Conservation (phyloP, 2,113 vertebrate species). For the Sylvietta virens region DNA sequence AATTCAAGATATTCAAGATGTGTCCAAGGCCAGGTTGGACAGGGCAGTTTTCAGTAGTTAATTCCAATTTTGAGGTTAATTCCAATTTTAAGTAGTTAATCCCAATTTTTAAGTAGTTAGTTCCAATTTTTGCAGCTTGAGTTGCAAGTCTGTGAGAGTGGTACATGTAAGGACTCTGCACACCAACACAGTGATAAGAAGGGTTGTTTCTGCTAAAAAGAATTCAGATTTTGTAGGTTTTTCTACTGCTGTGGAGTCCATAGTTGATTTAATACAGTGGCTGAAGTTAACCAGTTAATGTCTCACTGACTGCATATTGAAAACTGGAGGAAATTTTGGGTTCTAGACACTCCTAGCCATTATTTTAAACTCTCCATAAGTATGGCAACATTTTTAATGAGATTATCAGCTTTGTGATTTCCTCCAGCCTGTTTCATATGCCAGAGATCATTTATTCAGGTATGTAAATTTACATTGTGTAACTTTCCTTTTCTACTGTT, state of each 20-base stretch:
- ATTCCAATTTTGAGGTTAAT: not conserved
- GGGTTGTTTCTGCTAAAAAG: not conserved
- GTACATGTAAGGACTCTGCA: not conserved
- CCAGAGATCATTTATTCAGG: not conserved
- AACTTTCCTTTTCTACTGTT: not conserved
- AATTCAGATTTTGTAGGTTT: not conserved
- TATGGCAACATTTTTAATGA: not conserved
- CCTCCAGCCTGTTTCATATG: not conserved
- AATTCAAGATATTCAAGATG: not conserved
- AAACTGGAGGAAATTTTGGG: not conserved
- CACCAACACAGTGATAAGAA: not conserved
- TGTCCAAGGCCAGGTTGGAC: not conserved
- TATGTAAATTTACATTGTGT: not conserved
- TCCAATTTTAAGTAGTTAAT: not conserved
- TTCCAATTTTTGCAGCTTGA: not conserved
- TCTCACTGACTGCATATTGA: not conserved
- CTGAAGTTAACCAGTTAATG: not conserved
- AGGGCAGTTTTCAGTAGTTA: not conserved
- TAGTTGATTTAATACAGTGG: not conserved
- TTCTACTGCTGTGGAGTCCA: not conserved
- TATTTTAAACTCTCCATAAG: not conserved
- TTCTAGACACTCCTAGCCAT: not conserved
- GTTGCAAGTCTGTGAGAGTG: accelerated
- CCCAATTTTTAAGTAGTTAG: not conserved
- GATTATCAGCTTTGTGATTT: not conserved